Conservation (phyloP, 2,113 vertebrate species). For the Neogobius melanostomus region DNA sequence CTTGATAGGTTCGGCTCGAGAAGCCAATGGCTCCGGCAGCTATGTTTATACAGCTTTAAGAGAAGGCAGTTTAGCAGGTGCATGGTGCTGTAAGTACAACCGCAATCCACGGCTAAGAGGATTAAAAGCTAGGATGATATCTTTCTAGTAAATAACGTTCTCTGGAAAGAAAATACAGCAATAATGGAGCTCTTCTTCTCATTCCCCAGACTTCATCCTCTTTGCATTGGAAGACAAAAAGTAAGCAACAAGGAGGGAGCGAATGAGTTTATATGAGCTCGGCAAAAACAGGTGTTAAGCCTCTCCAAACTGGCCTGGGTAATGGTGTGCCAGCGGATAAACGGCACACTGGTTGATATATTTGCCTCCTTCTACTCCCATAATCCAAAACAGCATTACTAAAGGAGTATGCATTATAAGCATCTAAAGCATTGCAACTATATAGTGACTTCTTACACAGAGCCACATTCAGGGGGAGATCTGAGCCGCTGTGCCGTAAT, state of each 20-base stretch:
- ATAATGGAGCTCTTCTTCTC: constrained; percentile 75
- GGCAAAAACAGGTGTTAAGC: constrained; percentile 73
- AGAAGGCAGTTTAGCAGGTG: constrained; percentile 82
- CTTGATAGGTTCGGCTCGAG: constrained; percentile 63
- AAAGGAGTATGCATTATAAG: constrained; percentile 69
- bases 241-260: constrained; percentile 67
- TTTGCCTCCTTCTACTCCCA: constrained; percentile 59
- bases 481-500: constrained; percentile 64
- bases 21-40: constrained; percentile 62
- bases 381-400: constrained; percentile 67
- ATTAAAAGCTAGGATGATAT: constrained; percentile 82
- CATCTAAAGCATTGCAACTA: constrained; percentile 62
- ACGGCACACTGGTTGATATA: constrained; percentile 65
- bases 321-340: constrained; percentile 72
- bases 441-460: constrained; percentile 70
- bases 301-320: constrained; percentile 72
- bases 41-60: constrained; percentile 81
- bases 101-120: constrained; percentile 82
- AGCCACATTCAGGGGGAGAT: constrained; percentile 62
- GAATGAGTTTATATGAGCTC: constrained; percentile 67
- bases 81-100: constrained; percentile 80
- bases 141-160: constrained; percentile 82
- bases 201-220: constrained; percentile 73
- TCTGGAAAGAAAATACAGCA: constrained; percentile 73
- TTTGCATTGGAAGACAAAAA: constrained; percentile 79